Conservation (phyloP, 2,888 invertebrate species). For the Steinernema hermaphroditum region DNA sequence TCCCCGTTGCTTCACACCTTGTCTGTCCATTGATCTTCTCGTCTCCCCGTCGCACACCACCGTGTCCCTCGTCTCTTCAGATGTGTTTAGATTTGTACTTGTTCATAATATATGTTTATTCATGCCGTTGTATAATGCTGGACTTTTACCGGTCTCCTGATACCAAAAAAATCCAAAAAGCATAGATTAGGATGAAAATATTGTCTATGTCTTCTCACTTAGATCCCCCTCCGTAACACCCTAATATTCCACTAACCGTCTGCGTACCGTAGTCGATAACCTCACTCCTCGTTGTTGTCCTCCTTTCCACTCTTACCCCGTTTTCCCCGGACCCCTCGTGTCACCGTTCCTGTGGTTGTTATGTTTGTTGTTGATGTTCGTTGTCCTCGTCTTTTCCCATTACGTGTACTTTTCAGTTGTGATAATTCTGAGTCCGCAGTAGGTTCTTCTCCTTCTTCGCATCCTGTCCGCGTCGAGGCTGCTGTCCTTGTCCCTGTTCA, state of each 20-base stretch:
- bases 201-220: not conserved
- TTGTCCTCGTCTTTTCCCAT: constrained; percentile 22
- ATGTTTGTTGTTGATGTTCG: constrained; percentile 18
- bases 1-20: not conserved
- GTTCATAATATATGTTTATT: not conserved
- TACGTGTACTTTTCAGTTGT: constrained; percentile 24
- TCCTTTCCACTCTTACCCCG: not conserved
- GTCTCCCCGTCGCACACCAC: not conserved
- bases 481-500: not conserved
- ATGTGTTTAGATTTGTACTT: not conserved
- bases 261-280: not conserved
- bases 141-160: not conserved
- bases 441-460: not conserved
- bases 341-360: not conserved
- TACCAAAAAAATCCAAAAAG: not conserved
- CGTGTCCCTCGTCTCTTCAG: not conserved
- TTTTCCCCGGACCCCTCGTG: not conserved
- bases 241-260: not conserved
- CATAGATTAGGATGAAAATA: not conserved
- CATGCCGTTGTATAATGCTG: not conserved
- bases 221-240: not conserved
- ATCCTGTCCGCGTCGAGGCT: not conserved
- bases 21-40: not conserved
- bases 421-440: constrained; percentile 15
- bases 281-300: not conserved